A percentile compares a stretch with the other conserved stretches of the same genome.
Evolutionary conservation across 2,888 invertebrate genomes (phyloP).

Genomic region (Fragum sueziense): DNA sequence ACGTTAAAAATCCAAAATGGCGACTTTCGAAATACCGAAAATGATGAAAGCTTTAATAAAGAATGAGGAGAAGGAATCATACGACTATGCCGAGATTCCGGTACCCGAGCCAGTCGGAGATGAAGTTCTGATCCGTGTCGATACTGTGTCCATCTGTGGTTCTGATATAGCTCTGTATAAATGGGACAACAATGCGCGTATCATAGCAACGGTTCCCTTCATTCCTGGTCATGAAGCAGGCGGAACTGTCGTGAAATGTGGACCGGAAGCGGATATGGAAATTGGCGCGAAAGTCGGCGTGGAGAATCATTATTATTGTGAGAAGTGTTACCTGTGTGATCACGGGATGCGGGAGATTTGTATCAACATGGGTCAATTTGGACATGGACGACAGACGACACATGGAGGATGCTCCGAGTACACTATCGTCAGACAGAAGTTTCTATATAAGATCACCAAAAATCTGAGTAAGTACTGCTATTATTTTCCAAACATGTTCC

Average conservation of each 20-base stretch:
- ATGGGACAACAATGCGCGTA: slow-evolving; percentile 76
- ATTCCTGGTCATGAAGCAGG: slow-evolving; percentile 79
- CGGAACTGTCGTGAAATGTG: slow-evolving; percentile 78
- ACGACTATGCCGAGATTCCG: slow-evolving; percentile 68
- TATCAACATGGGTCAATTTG: slow-evolving; percentile 78
- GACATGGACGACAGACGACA: slow-evolving; percentile 76
- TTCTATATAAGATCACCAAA: slow-evolving; percentile 70
- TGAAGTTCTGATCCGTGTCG: slow-evolving; percentile 76
- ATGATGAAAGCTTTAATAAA: slow-evolving; percentile 77
- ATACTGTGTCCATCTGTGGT: slow-evolving; percentile 77
- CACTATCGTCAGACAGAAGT: slow-evolving; percentile 76
- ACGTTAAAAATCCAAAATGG: slow-evolving; percentile 35
- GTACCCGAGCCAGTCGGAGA: slow-evolving; percentile 73
- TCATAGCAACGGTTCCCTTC: slow-evolving; percentile 78
- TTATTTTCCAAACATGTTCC: too few relatives aligned
- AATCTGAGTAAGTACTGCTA: slow-evolving; percentile 73
- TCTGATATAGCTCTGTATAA: slow-evolving; percentile 77
- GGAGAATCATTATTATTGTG: slow-evolving; percentile 79
- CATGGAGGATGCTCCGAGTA: slow-evolving; percentile 79
- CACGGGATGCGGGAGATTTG: slow-evolving; percentile 75
- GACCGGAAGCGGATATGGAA: slow-evolving; percentile 72
- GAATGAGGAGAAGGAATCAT: slow-evolving; percentile 70
- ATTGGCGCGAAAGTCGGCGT: slow-evolving; percentile 75
- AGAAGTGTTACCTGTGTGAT: slow-evolving; percentile 74
- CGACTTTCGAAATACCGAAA: slow-evolving; percentile 43